These are phyloP conservation scores for Stenolophus ochropezus DNA, from an alignment of 2,888 invertebrate genomes.

Conservation along the genomic window DNA sequence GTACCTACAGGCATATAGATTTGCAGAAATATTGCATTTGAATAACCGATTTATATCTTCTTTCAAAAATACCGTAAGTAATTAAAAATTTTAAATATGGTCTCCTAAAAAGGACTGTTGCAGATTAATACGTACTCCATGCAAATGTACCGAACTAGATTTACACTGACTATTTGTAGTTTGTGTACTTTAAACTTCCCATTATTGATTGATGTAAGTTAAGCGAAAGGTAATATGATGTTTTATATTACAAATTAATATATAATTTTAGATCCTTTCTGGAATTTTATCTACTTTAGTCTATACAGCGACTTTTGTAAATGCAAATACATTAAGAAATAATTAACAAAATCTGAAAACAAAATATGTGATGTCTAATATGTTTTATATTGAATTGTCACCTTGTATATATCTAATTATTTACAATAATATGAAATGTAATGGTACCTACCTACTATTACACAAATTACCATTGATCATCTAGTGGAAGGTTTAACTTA, in stretches of 20 bases:
- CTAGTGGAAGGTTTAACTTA: too few species aligned
- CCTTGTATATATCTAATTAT: too few species aligned
- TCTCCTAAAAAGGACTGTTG: too few species aligned
- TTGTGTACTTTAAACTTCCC: background rate
- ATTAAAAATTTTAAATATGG: background rate
- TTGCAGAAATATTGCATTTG: background rate
- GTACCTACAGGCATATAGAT: background rate
- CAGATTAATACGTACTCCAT: background rate
- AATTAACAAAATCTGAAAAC: too few species aligned
- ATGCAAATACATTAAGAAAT: too few species aligned
- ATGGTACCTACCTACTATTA: too few species aligned
- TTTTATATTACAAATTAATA: background rate
- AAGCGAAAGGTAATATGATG: background rate
- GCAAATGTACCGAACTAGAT: background rate
- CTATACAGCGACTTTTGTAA: too few species aligned
- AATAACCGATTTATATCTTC: background rate
- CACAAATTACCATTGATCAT: too few species aligned
- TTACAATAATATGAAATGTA: too few species aligned
- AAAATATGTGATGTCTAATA: too few species aligned
- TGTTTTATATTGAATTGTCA: too few species aligned
- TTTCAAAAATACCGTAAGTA: background rate
- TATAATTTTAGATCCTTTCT: background rate
- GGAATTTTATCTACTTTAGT: background rate
- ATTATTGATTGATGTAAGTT: background rate
- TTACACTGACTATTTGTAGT: background rate